Base-by-base conservation (phyloP, 2,888 invertebrate species). In the Caenorhabditis uteleia region DNA sequence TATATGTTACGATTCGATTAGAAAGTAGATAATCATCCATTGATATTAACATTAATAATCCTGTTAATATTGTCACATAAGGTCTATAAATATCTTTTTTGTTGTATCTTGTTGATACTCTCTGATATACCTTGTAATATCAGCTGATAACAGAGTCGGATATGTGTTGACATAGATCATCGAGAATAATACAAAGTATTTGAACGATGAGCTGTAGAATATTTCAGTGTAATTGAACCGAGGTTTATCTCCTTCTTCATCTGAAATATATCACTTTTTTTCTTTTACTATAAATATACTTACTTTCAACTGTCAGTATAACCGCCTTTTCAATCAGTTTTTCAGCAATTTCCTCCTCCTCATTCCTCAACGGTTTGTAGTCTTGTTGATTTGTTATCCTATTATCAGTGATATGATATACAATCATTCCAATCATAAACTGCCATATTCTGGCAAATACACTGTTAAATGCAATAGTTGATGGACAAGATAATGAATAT, bases 391-490 rank as follows among this genome's bases (percentile, higher is more conserved):
- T n/a, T n/a, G n/a, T n/a, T n/a, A n/a, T 20, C 39, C 3, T 20
- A 7, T 8, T 7, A 39, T 39, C 10, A 4, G 20, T 3, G 31
- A 23, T 23, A 21, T 48, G 33, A 34, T 34, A 34, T 8, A 34
- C 34, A 34, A 34, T 34, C 34, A 34, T 34, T 25, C 68, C 68
- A 25, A 54, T 50, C 8, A 60, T 23, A 36, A 69, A 69, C 33
- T 69, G 68, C 68, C 68, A 69, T 2, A 65, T 54, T 47, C 68
- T 51, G 1, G 53, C 46, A 25, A 65, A 57, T n/a, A 69, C 57
- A 54, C 58, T 65, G 39, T 61, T 61, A 27, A 61, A 61, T 2
- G 61, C 55, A 8, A 47, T 25, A 12, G 3, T 10, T 38, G 34
- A 31, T 4, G 40, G 18, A 0, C 43, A 20, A 16, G 43, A 14